Evolutionary conservation across 2,113 vertebrate genomes (phyloP).

Genomic region (Struthio camelus): DNA sequence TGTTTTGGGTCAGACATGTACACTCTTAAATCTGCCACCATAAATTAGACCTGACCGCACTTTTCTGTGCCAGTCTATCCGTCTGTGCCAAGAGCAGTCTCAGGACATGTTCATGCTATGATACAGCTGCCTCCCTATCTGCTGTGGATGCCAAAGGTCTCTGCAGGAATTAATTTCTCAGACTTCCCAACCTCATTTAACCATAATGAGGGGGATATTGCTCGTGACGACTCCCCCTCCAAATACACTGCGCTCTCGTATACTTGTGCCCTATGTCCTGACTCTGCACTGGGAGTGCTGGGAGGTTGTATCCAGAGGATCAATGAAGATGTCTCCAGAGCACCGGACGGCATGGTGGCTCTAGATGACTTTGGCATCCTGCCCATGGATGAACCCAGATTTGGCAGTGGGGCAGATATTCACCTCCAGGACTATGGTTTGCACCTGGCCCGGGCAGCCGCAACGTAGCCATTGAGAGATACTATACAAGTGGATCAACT

Average conservation of each 20-base stretch:
- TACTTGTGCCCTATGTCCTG: neutral
- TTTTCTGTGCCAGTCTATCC: neutral
- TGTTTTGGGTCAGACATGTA: neutral
- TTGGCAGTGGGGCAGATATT: neutral
- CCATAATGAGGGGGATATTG: neutral
- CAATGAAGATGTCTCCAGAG: neutral
- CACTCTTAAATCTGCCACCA: fast-evolving
- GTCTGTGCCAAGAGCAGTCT: neutral
- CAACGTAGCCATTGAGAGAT: neutral
- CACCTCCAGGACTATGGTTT: neutral
- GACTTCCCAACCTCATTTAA: neutral
- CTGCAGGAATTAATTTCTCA: neutral
- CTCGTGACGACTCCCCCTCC: neutral
- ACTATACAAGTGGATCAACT: neutral
- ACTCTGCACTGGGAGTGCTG: neutral
- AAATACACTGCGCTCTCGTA: neutral
- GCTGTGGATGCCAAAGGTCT: neutral
- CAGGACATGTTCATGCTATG: neutral
- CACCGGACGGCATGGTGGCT: neutral
- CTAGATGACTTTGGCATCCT: neutral
- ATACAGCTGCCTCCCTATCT: neutral
- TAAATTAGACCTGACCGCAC: neutral
- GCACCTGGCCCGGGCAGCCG: neutral
- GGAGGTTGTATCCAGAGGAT: neutral
- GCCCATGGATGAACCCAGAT: neutral